These are phyloP conservation scores for Pachyuromys duprasi DNA, from an alignment of 2,797 vertebrate species.

Conservation along the genomic window DNA sequence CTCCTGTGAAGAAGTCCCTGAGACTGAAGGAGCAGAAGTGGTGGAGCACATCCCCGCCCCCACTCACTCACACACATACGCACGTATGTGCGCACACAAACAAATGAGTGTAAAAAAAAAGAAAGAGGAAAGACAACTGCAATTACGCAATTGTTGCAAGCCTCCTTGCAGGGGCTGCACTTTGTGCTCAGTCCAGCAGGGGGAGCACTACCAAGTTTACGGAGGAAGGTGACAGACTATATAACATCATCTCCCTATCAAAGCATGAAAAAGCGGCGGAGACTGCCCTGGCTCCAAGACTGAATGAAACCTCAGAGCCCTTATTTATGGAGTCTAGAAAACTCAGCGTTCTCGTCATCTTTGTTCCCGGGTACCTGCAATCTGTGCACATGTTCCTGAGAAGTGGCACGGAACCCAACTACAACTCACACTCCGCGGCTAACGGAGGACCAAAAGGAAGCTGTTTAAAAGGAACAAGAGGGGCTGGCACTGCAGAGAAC, in stretches of 20 bases:
- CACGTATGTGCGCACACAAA: not conserved
- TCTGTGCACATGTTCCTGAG: not conserved
- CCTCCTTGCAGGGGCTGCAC: not conserved
- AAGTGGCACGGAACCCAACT: not conserved
- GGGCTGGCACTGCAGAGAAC: not conserved
- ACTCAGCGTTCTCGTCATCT: not conserved
- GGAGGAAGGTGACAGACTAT: not conserved
- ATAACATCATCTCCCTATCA: not conserved
- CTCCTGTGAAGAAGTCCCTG: not conserved
- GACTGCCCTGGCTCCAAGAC: not conserved
- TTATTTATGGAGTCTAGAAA: constrained; percentile 36
- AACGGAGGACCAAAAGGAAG: not conserved
- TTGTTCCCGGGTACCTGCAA: not conserved
- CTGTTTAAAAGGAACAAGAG: not conserved
- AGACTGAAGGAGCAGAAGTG: not conserved
- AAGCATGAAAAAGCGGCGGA: not conserved
- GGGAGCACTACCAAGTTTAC: not conserved
- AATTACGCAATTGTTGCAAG: not conserved
- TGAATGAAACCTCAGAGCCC: not conserved
- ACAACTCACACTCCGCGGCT: not conserved
- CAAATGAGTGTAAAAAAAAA: not conserved
- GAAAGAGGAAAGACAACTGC: not conserved
- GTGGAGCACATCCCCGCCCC: no score
- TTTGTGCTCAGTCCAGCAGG: not conserved
- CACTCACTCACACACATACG: no score